A percentile compares a stretch with the other conserved stretches of the same genome.
phyloP scores from a whole-genome alignment of 1,140 invertebrate genomes.

The Dryas iulia region DNA sequence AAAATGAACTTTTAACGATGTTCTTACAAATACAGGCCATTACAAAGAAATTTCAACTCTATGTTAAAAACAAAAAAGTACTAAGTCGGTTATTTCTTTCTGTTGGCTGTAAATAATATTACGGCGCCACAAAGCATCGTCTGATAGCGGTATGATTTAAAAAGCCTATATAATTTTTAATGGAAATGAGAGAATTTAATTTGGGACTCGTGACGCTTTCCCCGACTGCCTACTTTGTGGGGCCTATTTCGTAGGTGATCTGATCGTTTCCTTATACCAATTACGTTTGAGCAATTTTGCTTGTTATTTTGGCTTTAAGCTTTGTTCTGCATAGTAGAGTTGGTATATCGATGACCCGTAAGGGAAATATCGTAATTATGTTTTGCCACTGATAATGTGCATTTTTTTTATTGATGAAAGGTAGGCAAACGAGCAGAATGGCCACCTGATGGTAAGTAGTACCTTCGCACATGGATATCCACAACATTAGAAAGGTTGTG shows the following conservation, averaged over 20 bases:
- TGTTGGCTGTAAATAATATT: neutral
- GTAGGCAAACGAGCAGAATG: too few species aligned
- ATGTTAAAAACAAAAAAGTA: neutral
- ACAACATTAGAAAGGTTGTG: too few species aligned
- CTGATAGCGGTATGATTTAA: neutral
- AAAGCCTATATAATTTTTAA: constrained; percentile 1
- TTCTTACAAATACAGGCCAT: neutral
- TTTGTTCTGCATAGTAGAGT: too few species aligned
- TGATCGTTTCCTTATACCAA: neutral
- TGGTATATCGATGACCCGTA: too few species aligned
- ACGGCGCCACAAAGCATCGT: neutral
- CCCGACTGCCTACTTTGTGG: neutral
- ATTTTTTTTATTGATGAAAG: too few species aligned
- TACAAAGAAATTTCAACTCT: neutral
- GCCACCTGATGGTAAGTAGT: too few species aligned
- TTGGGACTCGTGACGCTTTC: neutral
- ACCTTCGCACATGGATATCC: too few species aligned
- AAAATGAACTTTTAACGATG: neutral
- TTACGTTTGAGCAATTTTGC: too few species aligned
- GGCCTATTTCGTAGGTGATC: neutral
- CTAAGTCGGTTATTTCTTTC: neutral
- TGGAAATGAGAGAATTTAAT: constrained; percentile 1
- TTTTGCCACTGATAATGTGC: too few species aligned
- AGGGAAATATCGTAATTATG: too few species aligned
- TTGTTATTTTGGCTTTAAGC: too few species aligned